Base-by-base conservation (phyloP, 1,140 invertebrate species). In the Cydia strobilella region DNA sequence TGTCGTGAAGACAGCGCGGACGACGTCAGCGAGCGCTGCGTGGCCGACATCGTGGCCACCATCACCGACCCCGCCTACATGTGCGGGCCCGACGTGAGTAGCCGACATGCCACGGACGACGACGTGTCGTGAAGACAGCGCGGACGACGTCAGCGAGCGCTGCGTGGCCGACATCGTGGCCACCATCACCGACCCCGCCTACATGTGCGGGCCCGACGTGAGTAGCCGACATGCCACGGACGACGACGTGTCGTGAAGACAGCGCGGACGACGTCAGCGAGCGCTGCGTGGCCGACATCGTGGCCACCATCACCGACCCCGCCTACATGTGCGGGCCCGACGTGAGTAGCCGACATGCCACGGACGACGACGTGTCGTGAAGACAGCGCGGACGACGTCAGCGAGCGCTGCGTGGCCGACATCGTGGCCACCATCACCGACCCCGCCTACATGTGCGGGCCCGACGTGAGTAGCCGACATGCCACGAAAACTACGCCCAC, bases 251-350 rank as follows among this genome's bases (percentile, higher is more conserved):
- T 35, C 6, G 31, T 35, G 31, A 35, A 5, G 31, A 35, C 35
- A 6, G 31, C 13, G 23, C 72, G 6, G 65, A 69, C 9, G 82
- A 75, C 20, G 84, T 77, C 31, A 92, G 89, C 31, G 31, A 35
- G 31, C 31, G 5, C 31, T 35, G 31, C 31, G 31, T 35, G 31
- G 6, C 31, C 31, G 31, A 35, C 31, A 35, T 35, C 31, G 31
- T 35, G 31, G 31, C 31, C 31, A 96, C 96, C 5, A 96, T 97
- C 69, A 95, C 95, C 77, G 96, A 97, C 88, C 96, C 95, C 5
- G 95, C 96, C 87, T 95, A 96, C 74, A 97, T 97, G 96, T 95
- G 95, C 63, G 97, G 96, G n/a, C 95, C 96, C 7, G 96, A 97
- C 84, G 96, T 96, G 86, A 94, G 94, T 91, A 25, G 12, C 75